Base-by-base conservation (phyloP, 1,140 invertebrate genomes). In the Stenopsyche tienmushanensis region DNA sequence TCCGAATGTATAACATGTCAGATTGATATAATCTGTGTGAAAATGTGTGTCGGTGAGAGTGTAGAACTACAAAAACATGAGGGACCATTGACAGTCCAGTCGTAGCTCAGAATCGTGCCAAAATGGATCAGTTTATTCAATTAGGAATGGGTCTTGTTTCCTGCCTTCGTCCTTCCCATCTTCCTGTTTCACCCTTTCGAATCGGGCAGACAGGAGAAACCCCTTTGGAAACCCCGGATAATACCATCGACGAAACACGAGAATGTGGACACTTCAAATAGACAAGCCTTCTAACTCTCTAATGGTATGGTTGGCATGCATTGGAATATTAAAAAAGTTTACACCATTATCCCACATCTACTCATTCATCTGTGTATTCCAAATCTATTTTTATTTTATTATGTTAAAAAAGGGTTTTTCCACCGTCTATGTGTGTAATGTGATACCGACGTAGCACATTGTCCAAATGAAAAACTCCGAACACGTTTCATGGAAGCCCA, bases 71-170 rank as follows among this genome's bases (percentile, higher is more conserved):
- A n/a, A n/a, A n/a, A n/a, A n/a, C n/a, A n/a, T n/a, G n/a, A n/a
- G n/a, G n/a, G n/a, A n/a, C n/a, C n/a, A 34, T 34, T 34, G 29
- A 34, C 5, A 13, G 29, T 34, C 5, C 29, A 55, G n/a, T n/a
- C 52, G 24, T 34, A 20, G 52, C 25, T 24, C 54, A 49, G 13
- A 10, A 9, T 24, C 50, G 17, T 34, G 45, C 57, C 64, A 54
- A 62, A 55, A 44, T 21, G 53, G 65, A 62, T 66, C 65, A 24
- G 49, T 39, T 66, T 52, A 66, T 66, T 66, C 65, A 66, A 62
- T 66, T 66, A 66, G 58, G 57, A 45, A 26, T 54, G 26, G 41
- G 13, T 29, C 47, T 24, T 25, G 25, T 5, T 41, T 20, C 53
- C 42, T 26, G 26, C 21, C 50, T 18, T 20, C 15, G 45, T n/a